These are phyloP conservation scores for Cotesia congregata DNA, from an alignment of 2,888 invertebrate species.

Conservation along the genomic window DNA sequence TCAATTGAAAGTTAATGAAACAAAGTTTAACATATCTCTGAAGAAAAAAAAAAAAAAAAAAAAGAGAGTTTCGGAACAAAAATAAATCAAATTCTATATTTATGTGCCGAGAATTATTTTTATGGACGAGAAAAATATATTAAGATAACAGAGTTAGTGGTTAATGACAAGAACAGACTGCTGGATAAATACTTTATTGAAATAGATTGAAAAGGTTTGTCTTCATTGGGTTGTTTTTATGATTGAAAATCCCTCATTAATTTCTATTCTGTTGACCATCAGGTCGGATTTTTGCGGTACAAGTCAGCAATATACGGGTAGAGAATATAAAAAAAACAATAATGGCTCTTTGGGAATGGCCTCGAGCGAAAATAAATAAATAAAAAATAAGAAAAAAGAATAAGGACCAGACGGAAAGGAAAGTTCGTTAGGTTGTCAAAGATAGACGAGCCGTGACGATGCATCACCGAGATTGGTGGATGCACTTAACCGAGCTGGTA, in stretches of 20 bases:
- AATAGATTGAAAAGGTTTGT: neutral
- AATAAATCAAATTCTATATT: too few relatives aligned
- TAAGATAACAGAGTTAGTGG: too few relatives aligned
- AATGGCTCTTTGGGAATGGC: neutral
- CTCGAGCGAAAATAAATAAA: neutral
- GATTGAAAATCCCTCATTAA: neutral
- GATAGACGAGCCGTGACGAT: conserved; percentile 27
- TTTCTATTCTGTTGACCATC: neutral
- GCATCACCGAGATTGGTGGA: conserved; percentile 28
- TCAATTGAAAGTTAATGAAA: neutral
- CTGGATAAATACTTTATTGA: neutral
- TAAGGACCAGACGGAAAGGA: neutral
- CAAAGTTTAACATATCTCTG: neutral
- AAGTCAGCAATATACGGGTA: neutral
- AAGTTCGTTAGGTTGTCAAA: conserved; percentile 28
- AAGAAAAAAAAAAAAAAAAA: too few relatives aligned
- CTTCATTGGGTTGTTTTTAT: neutral
- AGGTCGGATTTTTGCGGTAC: neutral
- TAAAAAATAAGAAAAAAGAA: neutral
- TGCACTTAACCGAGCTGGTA: neutral
- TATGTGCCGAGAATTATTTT: too few relatives aligned
- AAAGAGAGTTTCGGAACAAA: too few relatives aligned
- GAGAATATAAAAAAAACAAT: conserved; percentile 18
- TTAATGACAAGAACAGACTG: neutral
- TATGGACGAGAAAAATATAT: too few relatives aligned